Conservation (phyloP, 2,888 invertebrate genomes). For the Patella caerulea region DNA sequence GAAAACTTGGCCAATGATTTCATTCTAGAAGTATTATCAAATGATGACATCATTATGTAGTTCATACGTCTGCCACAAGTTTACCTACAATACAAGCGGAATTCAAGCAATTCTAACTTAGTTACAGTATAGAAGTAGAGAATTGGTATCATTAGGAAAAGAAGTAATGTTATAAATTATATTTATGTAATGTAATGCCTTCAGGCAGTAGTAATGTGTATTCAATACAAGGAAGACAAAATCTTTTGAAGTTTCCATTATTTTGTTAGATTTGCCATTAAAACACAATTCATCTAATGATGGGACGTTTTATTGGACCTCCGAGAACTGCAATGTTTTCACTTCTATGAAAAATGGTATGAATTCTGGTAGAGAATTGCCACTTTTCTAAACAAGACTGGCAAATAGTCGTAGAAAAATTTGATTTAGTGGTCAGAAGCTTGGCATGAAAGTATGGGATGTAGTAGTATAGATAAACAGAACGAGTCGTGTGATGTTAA, state of each 20-base stretch:
- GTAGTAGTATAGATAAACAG: slow-evolving; percentile 3
- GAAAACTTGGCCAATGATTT: too few relatives aligned
- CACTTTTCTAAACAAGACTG: not conserved
- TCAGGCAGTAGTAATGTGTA: not conserved
- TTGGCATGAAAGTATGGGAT: not conserved
- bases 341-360: not conserved
- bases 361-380: not conserved
- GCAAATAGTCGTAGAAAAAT: not conserved
- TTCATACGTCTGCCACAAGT: too few relatives aligned
- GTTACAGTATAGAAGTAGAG: too few relatives aligned
- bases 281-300: slow-evolving; percentile 6
- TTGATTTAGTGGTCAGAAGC: not conserved
- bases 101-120: too few relatives aligned
- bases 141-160: not conserved
- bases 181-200: slow-evolving; percentile 4
- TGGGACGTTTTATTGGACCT: not conserved
- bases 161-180: not conserved
- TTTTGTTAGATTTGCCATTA: slow-evolving; percentile 4
- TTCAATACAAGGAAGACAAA: not conserved
- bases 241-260: not conserved
- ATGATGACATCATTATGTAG: too few relatives aligned
- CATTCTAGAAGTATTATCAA: too few relatives aligned
- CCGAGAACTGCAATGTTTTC: not conserved
- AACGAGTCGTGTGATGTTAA: too few relatives aligned
- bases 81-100: too few relatives aligned